phyloP scores from a whole-genome alignment of 2,888 invertebrate genomes.

The Gari tellinella region DNA sequence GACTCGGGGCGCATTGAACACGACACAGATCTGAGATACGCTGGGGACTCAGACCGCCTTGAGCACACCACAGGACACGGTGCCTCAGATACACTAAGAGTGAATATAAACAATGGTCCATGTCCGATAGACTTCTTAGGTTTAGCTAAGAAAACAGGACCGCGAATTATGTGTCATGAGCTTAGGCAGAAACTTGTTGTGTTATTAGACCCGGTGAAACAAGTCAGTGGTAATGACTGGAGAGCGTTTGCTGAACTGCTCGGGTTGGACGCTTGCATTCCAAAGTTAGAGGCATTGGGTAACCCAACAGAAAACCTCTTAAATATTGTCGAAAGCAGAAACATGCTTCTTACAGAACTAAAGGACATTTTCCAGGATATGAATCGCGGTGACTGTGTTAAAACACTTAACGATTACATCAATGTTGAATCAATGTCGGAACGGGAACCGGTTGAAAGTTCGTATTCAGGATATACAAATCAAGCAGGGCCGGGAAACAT shows the following conservation, averaged over 20 bases:
- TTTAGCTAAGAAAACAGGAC: no score
- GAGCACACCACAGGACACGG: no score
- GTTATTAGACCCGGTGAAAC: constrained; percentile 56
- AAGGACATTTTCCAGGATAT: constrained; percentile 26
- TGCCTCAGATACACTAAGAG: no score
- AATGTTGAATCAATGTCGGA: no score
- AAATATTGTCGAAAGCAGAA: constrained; percentile 43
- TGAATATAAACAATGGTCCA: no score
- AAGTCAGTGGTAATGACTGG: constrained; percentile 62
- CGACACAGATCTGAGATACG: not conserved
- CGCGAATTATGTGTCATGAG: no score
- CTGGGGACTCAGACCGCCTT: no score
- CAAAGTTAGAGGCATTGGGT: constrained; percentile 31
- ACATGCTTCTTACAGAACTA: constrained; percentile 35
- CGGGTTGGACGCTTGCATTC: constrained; percentile 53
- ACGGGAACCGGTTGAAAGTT: no score
- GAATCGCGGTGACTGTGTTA: constrained; percentile 24
- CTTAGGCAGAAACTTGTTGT: constrained; percentile 45
- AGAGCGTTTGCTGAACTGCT: constrained; percentile 55
- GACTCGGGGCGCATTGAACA: no score
- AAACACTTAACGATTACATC: constrained; percentile 20
- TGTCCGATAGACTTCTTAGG: no score
- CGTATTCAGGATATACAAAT: no score
- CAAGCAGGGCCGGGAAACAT: no score
- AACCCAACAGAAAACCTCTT: constrained; percentile 63